phyloP scores from a whole-genome alignment of 2,113 vertebrate species.

The Pomatorhinus ruficollis region DNA sequence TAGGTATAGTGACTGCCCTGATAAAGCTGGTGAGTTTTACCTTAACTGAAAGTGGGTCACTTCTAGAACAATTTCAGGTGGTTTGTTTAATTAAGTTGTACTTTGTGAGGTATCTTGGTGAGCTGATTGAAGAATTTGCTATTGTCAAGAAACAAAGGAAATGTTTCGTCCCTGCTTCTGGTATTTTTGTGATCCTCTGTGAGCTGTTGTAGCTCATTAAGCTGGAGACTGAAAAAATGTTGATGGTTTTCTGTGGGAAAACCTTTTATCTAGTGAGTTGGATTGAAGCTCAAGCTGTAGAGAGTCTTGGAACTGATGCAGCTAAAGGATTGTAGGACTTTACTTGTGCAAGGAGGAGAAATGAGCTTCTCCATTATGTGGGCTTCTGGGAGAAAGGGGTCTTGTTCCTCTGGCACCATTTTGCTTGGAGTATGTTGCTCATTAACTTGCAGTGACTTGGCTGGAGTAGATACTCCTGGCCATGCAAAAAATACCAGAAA shows the following conservation, averaged over 20 bases:
- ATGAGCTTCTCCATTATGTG: background rate
- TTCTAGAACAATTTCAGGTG: background rate
- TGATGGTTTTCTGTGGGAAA: background rate
- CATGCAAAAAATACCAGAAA: background rate
- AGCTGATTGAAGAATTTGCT: background rate
- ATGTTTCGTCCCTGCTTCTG: background rate
- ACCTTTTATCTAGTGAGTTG: background rate
- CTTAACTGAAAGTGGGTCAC: background rate
- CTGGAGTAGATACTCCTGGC: background rate
- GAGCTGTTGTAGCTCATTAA: background rate
- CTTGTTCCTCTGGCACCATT: background rate
- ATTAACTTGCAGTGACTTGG: background rate
- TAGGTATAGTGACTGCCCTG: background rate
- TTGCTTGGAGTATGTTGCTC: background rate
- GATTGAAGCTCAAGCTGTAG: background rate
- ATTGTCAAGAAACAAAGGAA: background rate
- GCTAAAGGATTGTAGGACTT: background rate
- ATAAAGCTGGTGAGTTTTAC: background rate
- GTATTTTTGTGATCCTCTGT: conserved; percentile 1
- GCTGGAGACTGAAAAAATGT: background rate
- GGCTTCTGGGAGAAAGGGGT: background rate
- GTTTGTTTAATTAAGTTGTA: background rate
- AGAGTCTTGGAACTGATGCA: background rate
- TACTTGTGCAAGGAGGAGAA: background rate
- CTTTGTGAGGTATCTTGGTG: background rate